A percentile compares a stretch with the other conserved stretches of the same genome.
phyloP scores from a whole-genome alignment of 2,113 vertebrate species.

The Halcyon senegalensis region DNA sequence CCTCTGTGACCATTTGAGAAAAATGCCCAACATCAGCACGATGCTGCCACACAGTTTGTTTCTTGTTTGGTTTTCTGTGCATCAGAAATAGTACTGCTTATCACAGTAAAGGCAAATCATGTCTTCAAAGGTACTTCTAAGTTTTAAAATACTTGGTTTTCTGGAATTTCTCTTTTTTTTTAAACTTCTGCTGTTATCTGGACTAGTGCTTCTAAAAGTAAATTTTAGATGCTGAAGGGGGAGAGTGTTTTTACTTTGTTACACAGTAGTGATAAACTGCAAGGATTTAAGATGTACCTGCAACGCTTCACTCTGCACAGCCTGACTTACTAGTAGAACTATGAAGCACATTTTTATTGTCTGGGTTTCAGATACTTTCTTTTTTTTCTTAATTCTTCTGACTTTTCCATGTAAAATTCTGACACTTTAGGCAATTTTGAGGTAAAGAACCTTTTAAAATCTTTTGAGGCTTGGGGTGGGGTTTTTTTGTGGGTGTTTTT shows the following conservation, averaged over 20 bases:
- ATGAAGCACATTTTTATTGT: neutral
- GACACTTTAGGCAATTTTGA: neutral
- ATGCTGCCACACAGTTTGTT: neutral
- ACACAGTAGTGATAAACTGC: neutral
- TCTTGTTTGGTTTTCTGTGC: neutral
- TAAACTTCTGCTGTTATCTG: neutral
- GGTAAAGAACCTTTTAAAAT: neutral
- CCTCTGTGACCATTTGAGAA: neutral
- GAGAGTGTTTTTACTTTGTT: neutral
- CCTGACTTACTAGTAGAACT: neutral
- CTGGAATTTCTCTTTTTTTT: neutral
- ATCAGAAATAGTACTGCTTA: neutral
- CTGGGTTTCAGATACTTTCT: neutral
- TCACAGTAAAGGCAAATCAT: neutral
- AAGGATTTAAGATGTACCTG: neutral
- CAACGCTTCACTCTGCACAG: neutral
- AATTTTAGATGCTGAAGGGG: neutral
- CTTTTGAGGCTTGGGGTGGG: accelerated
- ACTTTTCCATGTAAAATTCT: neutral
- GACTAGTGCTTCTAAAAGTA: neutral
- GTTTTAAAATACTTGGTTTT: neutral
- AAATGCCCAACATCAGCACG: neutral
- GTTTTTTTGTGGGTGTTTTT: neutral
- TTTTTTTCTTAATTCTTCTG: neutral
- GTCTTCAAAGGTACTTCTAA: neutral